phyloP scores from a whole-genome alignment of 2,113 vertebrate genomes.

The Apodemus sylvaticus region DNA sequence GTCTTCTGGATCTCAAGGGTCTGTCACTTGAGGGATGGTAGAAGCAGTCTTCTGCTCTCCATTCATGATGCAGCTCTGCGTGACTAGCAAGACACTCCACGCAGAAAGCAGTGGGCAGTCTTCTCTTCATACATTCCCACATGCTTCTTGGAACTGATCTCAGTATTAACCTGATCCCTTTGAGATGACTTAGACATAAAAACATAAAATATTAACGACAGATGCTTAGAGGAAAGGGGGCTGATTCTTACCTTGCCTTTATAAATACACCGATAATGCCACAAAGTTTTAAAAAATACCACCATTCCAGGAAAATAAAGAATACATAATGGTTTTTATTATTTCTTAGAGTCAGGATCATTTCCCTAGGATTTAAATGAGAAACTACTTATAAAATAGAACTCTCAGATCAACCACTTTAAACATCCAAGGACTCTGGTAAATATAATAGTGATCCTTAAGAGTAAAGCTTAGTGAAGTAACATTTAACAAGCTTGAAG shows the following conservation, averaged over 20 bases:
- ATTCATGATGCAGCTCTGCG: background rate
- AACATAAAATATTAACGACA: background rate
- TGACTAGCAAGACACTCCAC: background rate
- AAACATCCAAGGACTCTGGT: background rate
- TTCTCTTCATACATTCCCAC: background rate
- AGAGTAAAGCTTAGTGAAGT: background rate
- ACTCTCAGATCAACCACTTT: background rate
- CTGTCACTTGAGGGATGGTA: background rate
- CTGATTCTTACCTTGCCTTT: background rate
- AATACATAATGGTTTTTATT: background rate
- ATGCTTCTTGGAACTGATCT: constrained; percentile 41
- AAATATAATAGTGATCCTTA: background rate
- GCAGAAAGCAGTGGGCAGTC: background rate
- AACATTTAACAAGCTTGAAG: background rate
- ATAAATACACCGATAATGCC: background rate
- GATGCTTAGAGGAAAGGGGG: background rate
- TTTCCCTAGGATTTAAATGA: constrained; percentile 34
- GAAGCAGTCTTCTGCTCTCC: constrained; percentile 34
- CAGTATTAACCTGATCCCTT: constrained; percentile 27
- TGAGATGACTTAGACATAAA: constrained; percentile 14
- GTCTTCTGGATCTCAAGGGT: background rate
- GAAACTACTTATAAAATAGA: constrained; percentile 28
- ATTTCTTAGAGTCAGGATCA: background rate
- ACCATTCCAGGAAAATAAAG: background rate
- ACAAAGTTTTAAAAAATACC: background rate